Base-by-base conservation (phyloP, 2,113 vertebrate genomes). In the Phrynosoma blainvillii region DNA sequence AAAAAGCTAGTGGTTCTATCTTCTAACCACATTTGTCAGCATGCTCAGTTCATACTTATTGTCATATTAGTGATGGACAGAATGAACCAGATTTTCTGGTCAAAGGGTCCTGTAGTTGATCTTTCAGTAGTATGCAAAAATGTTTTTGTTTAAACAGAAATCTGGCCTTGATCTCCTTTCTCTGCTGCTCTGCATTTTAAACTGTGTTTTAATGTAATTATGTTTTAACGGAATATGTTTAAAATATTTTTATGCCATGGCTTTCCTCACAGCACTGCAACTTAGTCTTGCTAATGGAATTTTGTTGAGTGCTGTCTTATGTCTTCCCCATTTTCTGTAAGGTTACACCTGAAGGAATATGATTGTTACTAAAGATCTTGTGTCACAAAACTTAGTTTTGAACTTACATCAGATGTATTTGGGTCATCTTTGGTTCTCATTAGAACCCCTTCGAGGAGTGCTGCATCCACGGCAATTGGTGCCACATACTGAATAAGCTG, bases 381-480 rank as follows among this genome's bases (percentile, higher is more conserved):
- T 10, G 40, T 81, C 74, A 10, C 71, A 10, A 65, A 89, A n/a
- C 62, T 13, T 73, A 79, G 12, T 80, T 42, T 32, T 18, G 30
- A 70, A 73, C 96, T 95, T 93, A 99, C 98, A 30, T 98, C 96
- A 0, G 98, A 98, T 30, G 96, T 96, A 91, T 96, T 97, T 54
- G 98, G 97, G 21, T 91, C 93, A 56, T 97, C 96, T 52, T 97
- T 92, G 32, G 97, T 98, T 89, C 98, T 97, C 97, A 99, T 98
- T 52, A 99, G 79, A 30, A 98, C 95, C 0, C 99, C 99, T 5
- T 96, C 95, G 16, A 98, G 95, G 30, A 98, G 93, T 1, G 98
- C 98, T 9, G 95, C 79, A 89, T 99, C 98, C 95, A 98, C 97
- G 0, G 98, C 98, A 40, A 95, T 92, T 21, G 85, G 84, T 0